Evolutionary conservation across 2,888 invertebrate genomes (phyloP).

Genomic region (Melanostoma scalare): DNA sequence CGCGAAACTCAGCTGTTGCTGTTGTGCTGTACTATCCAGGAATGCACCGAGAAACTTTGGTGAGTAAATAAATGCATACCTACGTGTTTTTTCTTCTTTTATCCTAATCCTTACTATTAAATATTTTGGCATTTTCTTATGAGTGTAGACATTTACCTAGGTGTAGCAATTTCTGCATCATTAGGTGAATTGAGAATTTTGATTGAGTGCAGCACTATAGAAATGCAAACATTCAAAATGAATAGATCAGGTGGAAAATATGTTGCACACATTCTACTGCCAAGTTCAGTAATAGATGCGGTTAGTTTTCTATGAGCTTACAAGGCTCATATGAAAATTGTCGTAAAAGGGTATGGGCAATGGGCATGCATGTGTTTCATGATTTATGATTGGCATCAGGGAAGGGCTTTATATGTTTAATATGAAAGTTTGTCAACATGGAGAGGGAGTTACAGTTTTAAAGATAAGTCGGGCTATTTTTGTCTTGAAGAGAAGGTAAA

Average conservation of each 20-base stretch:
- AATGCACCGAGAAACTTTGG: conserved; percentile 63
- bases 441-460: too few relatives aligned
- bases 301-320: not conserved
- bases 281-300: conserved; percentile 10
- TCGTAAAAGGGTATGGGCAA: too few relatives aligned
- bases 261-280: conserved; percentile 18
- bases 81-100: not conserved
- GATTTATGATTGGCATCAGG: too few relatives aligned
- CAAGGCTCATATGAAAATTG: too few relatives aligned
- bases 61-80: conserved; percentile 42
- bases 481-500: too few relatives aligned
- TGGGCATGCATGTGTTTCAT: too few relatives aligned
- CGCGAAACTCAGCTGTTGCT: conserved; percentile 67
- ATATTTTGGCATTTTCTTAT: conserved; percentile 48
- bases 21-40: conserved; percentile 32
- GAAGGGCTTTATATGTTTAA: too few relatives aligned
- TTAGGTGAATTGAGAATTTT: conserved; percentile 68
- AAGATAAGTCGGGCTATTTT: too few relatives aligned
- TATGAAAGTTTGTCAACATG: too few relatives aligned
- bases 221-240: conserved; percentile 68
- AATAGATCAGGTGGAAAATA: conserved; percentile 65
- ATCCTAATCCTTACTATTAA: conserved; percentile 23
- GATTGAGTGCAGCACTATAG: conserved; percentile 59
- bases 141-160: conserved; percentile 11
- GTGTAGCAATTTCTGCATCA: conserved; percentile 62